Evolutionary conservation across 2,888 invertebrate species (phyloP).

Genomic region (Anthoptus insignis): DNA sequence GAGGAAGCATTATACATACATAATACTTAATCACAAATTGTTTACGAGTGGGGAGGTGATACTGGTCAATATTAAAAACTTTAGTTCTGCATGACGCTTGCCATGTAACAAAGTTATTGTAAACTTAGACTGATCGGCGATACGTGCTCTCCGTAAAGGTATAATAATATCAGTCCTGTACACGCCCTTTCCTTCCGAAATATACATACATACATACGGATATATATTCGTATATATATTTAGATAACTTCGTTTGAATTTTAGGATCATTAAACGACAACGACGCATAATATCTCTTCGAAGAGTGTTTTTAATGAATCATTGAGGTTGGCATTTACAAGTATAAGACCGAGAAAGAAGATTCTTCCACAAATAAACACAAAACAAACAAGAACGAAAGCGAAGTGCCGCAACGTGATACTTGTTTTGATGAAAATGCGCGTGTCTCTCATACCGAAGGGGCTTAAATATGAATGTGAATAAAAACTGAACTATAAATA

Average conservation of each 20-base stretch:
- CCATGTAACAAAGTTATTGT: too few species aligned
- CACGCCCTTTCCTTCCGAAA: too few species aligned
- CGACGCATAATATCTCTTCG: neutral
- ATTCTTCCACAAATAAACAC: conserved; percentile 22
- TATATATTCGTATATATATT: too few species aligned
- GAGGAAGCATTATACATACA: too few species aligned
- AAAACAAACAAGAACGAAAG: conserved; percentile 40
- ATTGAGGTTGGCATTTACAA: conserved; percentile 4
- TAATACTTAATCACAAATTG: too few species aligned
- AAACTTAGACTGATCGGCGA: too few species aligned
- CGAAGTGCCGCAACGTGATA: conserved; percentile 46
- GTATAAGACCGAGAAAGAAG: conserved; percentile 10
- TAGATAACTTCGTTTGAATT: neutral
- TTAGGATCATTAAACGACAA: neutral
- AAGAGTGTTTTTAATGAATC: conserved; percentile 6
- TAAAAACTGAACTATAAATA: neutral
- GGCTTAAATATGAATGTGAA: neutral
- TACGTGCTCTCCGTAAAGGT: too few species aligned
- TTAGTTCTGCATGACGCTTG: too few species aligned
- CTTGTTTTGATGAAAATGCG: conserved; percentile 49
- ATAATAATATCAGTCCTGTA: too few species aligned
- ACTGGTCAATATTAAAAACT: too few species aligned
- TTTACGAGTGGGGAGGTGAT: too few species aligned
- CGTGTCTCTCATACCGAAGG: neutral
- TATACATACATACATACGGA: too few species aligned